These are phyloP conservation scores for Styela plicata DNA, from an alignment of 23 tunicate genomes.

Conservation along the genomic window DNA sequence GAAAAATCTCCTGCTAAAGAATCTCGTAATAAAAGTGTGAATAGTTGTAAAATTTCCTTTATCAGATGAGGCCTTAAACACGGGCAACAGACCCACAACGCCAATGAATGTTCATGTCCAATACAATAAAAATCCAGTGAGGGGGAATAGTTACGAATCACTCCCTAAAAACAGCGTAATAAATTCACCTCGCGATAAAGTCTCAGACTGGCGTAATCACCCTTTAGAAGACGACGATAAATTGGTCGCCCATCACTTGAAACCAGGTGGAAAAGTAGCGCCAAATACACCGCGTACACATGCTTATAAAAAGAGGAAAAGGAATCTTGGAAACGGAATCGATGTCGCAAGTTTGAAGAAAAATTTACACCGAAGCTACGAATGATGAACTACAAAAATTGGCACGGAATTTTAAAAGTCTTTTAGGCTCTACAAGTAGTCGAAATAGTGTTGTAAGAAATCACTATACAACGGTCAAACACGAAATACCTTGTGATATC, in stretches of 20 bases:
- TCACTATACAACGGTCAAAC: neutral
- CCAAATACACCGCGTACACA: neutral
- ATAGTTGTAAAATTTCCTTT: neutral
- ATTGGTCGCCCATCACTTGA: neutral
- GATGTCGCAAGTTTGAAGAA: slow-evolving; percentile 30
- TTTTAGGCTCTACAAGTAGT: neutral
- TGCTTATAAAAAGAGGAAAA: neutral
- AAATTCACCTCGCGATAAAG: neutral
- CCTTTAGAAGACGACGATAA: neutral
- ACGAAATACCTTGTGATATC: neutral
- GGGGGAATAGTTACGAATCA: neutral
- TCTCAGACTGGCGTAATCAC: neutral
- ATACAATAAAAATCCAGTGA: neutral
- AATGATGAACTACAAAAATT: slow-evolving; percentile 20
- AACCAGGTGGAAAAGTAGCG: neutral
- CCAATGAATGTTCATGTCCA: too few species aligned
- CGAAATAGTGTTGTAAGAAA: neutral
- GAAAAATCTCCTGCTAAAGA: neutral
- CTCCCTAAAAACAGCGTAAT: neutral
- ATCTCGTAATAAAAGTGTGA: neutral
- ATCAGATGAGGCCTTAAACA: neutral
- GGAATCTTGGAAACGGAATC: neutral
- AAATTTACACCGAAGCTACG: slow-evolving; percentile 36
- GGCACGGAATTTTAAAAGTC: slow-evolving; percentile 5
- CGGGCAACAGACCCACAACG: neutral